Conservation (phyloP, 2,113 vertebrate genomes). For the Lepus americanus region DNA sequence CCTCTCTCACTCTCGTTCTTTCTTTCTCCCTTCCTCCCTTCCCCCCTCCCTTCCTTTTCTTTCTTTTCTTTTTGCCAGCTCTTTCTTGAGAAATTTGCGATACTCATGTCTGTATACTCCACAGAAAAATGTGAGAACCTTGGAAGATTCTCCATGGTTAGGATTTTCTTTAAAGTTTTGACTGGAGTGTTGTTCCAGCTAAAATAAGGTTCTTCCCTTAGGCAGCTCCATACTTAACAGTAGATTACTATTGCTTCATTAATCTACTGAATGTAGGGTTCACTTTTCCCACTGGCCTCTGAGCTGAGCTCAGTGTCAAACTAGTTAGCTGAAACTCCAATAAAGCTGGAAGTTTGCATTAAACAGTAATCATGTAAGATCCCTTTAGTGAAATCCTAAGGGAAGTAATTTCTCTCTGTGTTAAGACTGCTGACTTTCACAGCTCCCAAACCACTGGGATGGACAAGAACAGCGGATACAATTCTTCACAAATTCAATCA, state of each 20-base stretch:
- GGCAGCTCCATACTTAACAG: fast-evolving
- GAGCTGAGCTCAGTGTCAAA: background rate
- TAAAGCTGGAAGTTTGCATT: background rate
- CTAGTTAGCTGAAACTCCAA: background rate
- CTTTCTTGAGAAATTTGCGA: too few relatives aligned
- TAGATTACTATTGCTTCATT: background rate
- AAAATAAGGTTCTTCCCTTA: fast-evolving
- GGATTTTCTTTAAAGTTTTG: background rate
- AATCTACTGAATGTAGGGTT: fast-evolving
- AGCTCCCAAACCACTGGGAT: background rate
- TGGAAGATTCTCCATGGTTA: background rate
- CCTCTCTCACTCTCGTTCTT: too few relatives aligned
- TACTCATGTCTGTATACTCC: background rate
- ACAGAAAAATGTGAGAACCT: background rate
- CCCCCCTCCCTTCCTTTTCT: too few relatives aligned
- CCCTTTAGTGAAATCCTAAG: background rate
- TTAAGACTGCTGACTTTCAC: background rate
- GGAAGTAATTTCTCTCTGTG: background rate
- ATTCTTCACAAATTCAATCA: background rate
- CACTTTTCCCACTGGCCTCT: background rate
- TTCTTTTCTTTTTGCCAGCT: too few relatives aligned
- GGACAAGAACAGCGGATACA: background rate
- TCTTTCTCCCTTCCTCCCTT: too few relatives aligned
- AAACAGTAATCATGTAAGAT: background rate
- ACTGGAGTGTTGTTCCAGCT: fast-evolving